Conservation (phyloP, 1,140 invertebrate genomes). For the Drosophila rhopaloa region DNA sequence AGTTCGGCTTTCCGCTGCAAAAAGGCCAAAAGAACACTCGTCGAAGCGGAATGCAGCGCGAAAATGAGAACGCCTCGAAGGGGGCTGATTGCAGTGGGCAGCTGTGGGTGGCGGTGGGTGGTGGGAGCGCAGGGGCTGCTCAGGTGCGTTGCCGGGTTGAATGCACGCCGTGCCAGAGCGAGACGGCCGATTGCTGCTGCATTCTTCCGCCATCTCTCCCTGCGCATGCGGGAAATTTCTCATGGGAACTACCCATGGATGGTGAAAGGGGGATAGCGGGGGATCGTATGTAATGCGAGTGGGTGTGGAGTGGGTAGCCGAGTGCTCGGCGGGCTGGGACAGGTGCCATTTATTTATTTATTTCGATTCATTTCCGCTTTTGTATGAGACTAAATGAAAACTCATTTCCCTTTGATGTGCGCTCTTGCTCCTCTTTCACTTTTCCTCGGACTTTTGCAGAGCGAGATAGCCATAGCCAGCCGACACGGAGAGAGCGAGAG, state of each 20-base stretch:
- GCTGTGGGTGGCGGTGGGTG: background rate
- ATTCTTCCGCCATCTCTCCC: constrained; percentile 21
- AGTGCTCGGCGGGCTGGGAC: background rate
- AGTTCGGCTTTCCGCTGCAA: constrained; percentile 16
- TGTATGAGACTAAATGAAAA: constrained; percentile 80
- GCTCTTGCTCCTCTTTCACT: constrained; percentile 22
- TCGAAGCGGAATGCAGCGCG: background rate
- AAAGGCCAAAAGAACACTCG: constrained; percentile 18
- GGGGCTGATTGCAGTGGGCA: background rate
- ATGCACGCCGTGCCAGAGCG: constrained; percentile 62
- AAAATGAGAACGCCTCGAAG: constrained; percentile 2
- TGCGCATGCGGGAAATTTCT: constrained; percentile 22
- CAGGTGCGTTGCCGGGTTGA: constrained; percentile 73
- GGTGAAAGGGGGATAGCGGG: background rate
- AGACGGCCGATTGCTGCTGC: constrained; percentile 28
- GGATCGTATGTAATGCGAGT: constrained; percentile 8
- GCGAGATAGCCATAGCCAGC: constrained; percentile 31
- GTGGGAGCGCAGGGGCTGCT: background rate
- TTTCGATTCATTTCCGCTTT: constrained; percentile 84
- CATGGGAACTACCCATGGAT: too few species aligned
- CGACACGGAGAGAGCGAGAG: constrained; percentile 12
- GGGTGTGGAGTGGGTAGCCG: background rate
- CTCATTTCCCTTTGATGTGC: constrained; percentile 84
- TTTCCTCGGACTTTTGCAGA: constrained; percentile 32
- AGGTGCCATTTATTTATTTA: constrained; percentile 84